phyloP scores from a whole-genome alignment of 1,140 invertebrate species.

The Glomeris maerens region DNA sequence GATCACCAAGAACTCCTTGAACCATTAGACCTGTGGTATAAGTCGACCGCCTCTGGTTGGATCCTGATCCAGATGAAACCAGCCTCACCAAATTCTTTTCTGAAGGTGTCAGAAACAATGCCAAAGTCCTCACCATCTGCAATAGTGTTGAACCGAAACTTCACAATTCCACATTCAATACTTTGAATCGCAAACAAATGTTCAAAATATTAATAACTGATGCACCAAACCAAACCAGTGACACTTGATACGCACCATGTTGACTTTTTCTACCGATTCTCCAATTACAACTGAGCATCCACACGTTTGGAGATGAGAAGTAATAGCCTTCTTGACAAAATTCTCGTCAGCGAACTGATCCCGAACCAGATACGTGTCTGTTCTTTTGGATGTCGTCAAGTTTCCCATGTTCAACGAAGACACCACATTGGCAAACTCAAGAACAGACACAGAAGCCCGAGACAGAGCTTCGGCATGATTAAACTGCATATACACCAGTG shows the following conservation, averaged over 20 bases:
- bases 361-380: no score
- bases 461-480: no score
- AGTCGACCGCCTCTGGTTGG: not conserved
- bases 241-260: not conserved
- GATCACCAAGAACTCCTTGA: constrained; percentile 1
- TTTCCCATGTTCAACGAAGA: no score
- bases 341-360: no score
- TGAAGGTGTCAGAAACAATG: constrained; percentile 1
- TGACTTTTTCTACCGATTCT: not conserved
- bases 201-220: not conserved
- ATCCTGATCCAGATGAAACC: not conserved
- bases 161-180: no score
- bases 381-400: no score
- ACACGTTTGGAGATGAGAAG: constrained; percentile 4
- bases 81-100: not conserved
- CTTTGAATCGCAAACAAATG: no score
- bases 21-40: constrained; percentile 1
- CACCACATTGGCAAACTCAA: no score
- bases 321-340: not conserved
- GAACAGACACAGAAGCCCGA: no score
- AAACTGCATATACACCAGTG: no score
- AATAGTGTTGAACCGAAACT: no score
- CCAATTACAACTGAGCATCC: constrained; percentile 8
- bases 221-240: no score
- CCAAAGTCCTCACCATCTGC: not conserved